Evolutionary conservation across 2,113 vertebrate genomes (phyloP).

Genomic region (Chaetops frenatus): DNA sequence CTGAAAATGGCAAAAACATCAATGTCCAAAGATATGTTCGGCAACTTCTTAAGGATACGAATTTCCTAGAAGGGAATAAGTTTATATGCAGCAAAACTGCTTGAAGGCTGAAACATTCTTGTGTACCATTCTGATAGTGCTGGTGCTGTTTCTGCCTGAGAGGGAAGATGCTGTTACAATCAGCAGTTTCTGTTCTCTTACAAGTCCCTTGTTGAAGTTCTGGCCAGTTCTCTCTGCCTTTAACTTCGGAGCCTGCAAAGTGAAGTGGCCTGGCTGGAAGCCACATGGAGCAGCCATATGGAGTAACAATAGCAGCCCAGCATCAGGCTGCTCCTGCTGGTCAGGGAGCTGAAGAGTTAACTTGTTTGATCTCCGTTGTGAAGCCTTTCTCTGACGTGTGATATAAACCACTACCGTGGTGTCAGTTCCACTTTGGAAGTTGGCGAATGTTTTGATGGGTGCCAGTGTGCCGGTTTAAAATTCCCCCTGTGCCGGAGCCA

Average conservation of each 20-base stretch:
- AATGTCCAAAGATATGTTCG: neutral
- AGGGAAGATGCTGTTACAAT: neutral
- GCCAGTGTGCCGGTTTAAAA: conserved; percentile 72
- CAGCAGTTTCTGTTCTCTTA: neutral
- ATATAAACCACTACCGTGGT: conserved; percentile 70
- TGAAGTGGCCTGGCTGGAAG: conserved; percentile 8
- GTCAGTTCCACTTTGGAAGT: conserved; percentile 76
- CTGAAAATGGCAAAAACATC: neutral
- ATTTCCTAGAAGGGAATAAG: neutral
- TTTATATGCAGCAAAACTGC: neutral
- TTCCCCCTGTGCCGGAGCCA: conserved; percentile 70
- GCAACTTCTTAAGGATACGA: neutral
- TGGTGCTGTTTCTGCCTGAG: neutral
- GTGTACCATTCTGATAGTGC: neutral
- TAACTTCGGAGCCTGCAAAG: neutral
- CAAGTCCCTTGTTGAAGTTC: neutral
- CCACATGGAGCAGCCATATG: neutral
- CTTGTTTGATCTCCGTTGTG: conserved; percentile 37
- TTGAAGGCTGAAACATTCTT: neutral
- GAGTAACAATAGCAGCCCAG: neutral
- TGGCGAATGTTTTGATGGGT: conserved; percentile 75
- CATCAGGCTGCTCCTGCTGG: neutral
- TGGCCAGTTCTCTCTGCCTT: neutral
- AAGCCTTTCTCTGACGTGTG: conserved; percentile 61
- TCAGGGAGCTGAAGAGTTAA: conserved; percentile 66